Evolutionary conservation across 2,888 invertebrate genomes (phyloP).

Genomic region (Eledone cirrhosa): DNA sequence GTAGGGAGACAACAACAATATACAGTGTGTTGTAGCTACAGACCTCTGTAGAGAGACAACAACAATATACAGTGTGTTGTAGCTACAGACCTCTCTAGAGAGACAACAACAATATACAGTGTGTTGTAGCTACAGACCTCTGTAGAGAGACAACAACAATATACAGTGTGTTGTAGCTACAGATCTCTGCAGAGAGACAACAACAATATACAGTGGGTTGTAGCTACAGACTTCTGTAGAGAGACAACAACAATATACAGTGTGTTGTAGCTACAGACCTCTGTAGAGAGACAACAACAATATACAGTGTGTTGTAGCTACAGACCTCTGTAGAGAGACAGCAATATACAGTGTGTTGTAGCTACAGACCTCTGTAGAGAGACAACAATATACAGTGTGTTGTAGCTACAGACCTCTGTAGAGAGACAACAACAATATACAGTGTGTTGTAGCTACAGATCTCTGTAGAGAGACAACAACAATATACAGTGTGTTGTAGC

Average conservation of each 20-base stretch:
- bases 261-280: too few species aligned
- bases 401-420: constrained; percentile 52
- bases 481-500: too few species aligned
- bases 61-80: too few species aligned
- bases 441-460: too few species aligned
- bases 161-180: too few species aligned
- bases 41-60: constrained; percentile 42
- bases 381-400: too few species aligned
- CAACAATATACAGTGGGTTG: too few species aligned
- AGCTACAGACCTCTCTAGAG: constrained; percentile 51
- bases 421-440: constrained; percentile 24
- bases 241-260: too few species aligned
- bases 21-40: too few species aligned
- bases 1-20: constrained; percentile 31
- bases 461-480: constrained; percentile 40
- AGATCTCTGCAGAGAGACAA: constrained; percentile 44
- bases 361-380: constrained; percentile 49
- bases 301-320: too few species aligned
- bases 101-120: too few species aligned
- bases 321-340: constrained; percentile 44
- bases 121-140: constrained; percentile 53
- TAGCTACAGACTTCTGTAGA: constrained; percentile 52
- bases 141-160: constrained; percentile 36
- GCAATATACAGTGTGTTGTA: too few species aligned
- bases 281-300: constrained; percentile 39